Conservation (phyloP, 2,113 vertebrate genomes). For the Brachypteracias leptosomus region DNA sequence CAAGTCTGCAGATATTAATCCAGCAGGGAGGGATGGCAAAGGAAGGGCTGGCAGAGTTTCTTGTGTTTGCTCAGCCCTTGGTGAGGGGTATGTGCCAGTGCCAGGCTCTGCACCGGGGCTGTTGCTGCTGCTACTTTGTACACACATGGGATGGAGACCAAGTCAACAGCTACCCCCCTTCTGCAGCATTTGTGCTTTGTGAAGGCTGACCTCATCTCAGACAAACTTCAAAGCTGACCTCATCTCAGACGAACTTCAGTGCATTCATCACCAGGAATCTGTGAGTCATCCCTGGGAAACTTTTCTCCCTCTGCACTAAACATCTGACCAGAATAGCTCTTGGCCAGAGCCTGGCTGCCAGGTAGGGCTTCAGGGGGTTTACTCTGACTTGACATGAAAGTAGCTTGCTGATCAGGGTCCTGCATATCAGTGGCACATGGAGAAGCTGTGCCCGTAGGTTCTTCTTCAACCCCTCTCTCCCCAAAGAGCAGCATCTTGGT, state of each 20-base stretch:
- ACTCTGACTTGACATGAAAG: neutral
- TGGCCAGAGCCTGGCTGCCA: neutral
- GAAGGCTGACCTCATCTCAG: conserved; percentile 51
- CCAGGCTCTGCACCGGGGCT: neutral
- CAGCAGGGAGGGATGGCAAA: neutral
- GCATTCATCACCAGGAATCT: conserved; percentile 48
- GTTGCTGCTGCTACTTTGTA: neutral
- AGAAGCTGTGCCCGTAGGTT: neutral
- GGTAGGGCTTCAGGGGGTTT: neutral
- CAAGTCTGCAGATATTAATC: neutral
- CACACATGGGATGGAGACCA: neutral
- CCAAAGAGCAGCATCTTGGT: neutral
- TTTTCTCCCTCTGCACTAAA: neutral
- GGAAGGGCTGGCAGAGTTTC: neutral
- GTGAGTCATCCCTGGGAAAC: conserved; percentile 45
- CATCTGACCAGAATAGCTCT: neutral
- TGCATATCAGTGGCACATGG: neutral
- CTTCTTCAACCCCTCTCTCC: neutral
- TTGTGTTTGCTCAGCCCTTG: neutral
- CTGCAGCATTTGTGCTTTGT: neutral
- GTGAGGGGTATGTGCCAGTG: neutral
- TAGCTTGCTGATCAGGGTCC: neutral
- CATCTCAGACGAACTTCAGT: conserved; percentile 44
- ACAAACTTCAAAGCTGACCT: conserved; percentile 49
- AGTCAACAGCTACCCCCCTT: neutral